A percentile compares a stretch with the other conserved stretches of the same genome.
Evolutionary conservation across 1,140 invertebrate species (phyloP).

Genomic region (Lanistes nyassanus): DNA sequence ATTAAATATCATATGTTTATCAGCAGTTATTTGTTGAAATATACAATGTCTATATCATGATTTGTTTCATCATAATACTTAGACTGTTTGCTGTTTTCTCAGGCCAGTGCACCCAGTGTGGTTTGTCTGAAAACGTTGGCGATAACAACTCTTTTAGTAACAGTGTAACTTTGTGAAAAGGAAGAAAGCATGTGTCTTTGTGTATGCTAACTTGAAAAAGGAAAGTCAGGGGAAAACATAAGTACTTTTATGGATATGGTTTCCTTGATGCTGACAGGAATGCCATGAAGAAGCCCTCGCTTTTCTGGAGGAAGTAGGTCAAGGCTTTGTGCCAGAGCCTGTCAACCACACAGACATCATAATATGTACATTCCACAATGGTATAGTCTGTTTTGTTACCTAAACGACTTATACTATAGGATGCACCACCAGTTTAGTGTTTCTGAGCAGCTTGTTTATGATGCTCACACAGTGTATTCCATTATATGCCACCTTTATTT

Average conservation of each 20-base stretch:
- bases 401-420: no score
- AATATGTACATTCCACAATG: no score
- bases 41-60: no score
- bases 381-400: no score
- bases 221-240: not conserved
- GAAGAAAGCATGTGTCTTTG: not conserved
- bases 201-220: not conserved
- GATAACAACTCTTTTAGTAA: not conserved
- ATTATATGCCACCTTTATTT: no score
- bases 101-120: not conserved
- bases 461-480: no score
- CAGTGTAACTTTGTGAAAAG: not conserved
- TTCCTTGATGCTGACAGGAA: conserved; percentile 52
- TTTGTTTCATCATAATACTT: not conserved
- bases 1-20: no score
- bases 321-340: conserved; percentile 29
- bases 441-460: no score
- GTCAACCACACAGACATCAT: not conserved
- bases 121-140: not conserved
- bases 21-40: no score
- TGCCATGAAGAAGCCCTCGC: conserved; percentile 40
- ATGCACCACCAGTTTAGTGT: no score
- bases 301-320: conserved; percentile 22
- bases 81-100: not conserved
- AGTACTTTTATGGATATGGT: conserved; percentile 37